Evolutionary conservation across 2,888 invertebrate genomes (phyloP).

Genomic region (Gymnoscelis rufifasciata): DNA sequence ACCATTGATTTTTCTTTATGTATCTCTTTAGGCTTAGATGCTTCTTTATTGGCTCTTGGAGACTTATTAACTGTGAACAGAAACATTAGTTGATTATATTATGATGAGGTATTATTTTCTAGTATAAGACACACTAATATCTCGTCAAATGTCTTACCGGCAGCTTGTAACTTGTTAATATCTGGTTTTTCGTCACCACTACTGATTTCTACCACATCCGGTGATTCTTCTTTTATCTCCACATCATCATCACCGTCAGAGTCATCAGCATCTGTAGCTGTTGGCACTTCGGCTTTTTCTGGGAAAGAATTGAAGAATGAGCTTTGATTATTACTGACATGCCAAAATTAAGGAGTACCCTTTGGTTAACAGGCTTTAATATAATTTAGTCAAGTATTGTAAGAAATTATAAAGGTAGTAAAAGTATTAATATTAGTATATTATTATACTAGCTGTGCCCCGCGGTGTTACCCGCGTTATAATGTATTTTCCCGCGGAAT

Average conservation of each 20-base stretch:
- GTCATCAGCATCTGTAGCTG: constrained; percentile 8
- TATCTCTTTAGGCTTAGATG: constrained; percentile 2
- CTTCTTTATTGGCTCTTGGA: constrained; percentile 6
- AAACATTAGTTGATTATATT: background rate
- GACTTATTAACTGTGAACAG: constrained; percentile 35
- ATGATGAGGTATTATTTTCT: no score
- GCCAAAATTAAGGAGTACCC: no score
- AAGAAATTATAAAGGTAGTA: no score
- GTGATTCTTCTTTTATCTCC: constrained; percentile 68
- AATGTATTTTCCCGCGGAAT: no score
- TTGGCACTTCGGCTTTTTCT: constrained; percentile 21
- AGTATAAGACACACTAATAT: background rate
- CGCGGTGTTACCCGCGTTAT: no score
- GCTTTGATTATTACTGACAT: no score
- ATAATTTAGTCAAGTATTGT: no score
- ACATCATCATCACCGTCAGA: constrained; percentile 57
- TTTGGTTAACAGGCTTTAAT: no score
- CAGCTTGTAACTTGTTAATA: background rate
- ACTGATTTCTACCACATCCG: constrained; percentile 69
- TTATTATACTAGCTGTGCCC: no score
- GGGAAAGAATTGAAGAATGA: no score
- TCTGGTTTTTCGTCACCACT: constrained; percentile 67
- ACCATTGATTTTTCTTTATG: background rate
- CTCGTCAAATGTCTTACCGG: background rate
- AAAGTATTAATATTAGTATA: no score